phyloP scores from a whole-genome alignment of 2,888 invertebrate species.

The Bellardia bayeri region DNA sequence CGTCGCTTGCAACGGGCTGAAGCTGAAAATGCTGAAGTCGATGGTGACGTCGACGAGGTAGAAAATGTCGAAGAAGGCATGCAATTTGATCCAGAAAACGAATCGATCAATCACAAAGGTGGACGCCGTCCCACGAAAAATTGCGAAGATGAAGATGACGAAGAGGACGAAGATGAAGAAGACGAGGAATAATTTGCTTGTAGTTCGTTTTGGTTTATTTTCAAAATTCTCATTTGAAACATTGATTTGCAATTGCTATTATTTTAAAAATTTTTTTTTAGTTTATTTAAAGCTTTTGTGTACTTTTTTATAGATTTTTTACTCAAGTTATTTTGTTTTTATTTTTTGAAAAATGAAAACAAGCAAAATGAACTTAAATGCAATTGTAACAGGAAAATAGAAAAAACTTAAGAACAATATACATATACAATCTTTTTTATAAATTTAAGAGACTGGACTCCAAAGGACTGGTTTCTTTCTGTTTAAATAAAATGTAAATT shows the following conservation, averaged over 20 bases:
- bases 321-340: slow-evolving; percentile 40
- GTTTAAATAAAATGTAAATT: slow-evolving; percentile 48
- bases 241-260: slow-evolving; percentile 53
- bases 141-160: slow-evolving; percentile 75
- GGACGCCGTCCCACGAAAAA: slow-evolving; percentile 77
- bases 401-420: slow-evolving; percentile 32
- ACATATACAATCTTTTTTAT: slow-evolving; percentile 45
- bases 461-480: slow-evolving; percentile 53
- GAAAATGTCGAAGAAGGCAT: slow-evolving; percentile 86
- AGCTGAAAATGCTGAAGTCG: slow-evolving; percentile 96
- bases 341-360: slow-evolving; percentile 13
- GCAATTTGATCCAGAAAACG: slow-evolving; percentile 84
- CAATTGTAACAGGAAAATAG: slow-evolving; percentile 29
- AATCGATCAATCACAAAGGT: slow-evolving; percentile 80
- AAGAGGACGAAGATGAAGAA: slow-evolving; percentile 77
- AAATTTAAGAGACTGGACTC: slow-evolving; percentile 46
- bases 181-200: slow-evolving; percentile 57
- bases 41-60: slow-evolving; percentile 94
- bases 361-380: slow-evolving; percentile 20
- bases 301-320: slow-evolving; percentile 51
- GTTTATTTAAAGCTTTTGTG: slow-evolving; percentile 26
- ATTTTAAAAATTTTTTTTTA: slow-evolving; percentile 14
- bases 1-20: slow-evolving; percentile 97
- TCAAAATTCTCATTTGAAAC: slow-evolving; percentile 19
- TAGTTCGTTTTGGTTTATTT: slow-evolving; percentile 26